phyloP scores from a whole-genome alignment of 2,888 invertebrate species.

The Hirudinaria manillensis region DNA sequence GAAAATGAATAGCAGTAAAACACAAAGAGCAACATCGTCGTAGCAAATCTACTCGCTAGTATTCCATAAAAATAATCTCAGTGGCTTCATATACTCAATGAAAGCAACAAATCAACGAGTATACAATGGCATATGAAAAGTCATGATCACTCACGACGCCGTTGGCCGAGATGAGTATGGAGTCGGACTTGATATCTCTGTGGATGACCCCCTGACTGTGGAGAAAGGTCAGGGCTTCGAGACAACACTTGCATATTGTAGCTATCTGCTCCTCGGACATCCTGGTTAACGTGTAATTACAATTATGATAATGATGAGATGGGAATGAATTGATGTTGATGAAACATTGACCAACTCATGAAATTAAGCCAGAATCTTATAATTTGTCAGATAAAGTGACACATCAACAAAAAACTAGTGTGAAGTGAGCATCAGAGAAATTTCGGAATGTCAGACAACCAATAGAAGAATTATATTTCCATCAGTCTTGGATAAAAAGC shows the following conservation, averaged over 20 bases:
- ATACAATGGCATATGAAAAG: neutral
- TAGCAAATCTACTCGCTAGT: neutral
- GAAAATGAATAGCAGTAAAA: neutral
- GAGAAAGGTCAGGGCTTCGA: slow-evolving; percentile 87
- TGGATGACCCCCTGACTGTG: slow-evolving; percentile 95
- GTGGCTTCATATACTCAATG: neutral
- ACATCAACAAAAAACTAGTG: neutral
- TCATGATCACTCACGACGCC: slow-evolving; percentile 64
- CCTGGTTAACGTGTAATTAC: slow-evolving; percentile 50
- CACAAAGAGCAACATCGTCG: neutral
- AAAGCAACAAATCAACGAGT: neutral
- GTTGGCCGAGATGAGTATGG: slow-evolving; percentile 88
- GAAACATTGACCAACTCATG: neutral
- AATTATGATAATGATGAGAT: neutral
- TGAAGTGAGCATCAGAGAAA: too few relatives aligned
- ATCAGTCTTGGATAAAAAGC: too few relatives aligned
- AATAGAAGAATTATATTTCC: too few relatives aligned
- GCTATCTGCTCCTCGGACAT: slow-evolving; percentile 96
- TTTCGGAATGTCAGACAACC: too few relatives aligned
- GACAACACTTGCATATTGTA: slow-evolving; percentile 79
- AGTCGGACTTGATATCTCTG: slow-evolving; percentile 91
- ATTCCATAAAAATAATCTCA: neutral
- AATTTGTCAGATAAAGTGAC: neutral
- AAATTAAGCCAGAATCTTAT: neutral
- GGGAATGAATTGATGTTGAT: neutral